A percentile compares a stretch with the other conserved stretches of the same genome.
These are phyloP conservation scores for Nephila pilipes DNA, from an alignment of 1,140 invertebrate genomes.

Conservation along the genomic window DNA sequence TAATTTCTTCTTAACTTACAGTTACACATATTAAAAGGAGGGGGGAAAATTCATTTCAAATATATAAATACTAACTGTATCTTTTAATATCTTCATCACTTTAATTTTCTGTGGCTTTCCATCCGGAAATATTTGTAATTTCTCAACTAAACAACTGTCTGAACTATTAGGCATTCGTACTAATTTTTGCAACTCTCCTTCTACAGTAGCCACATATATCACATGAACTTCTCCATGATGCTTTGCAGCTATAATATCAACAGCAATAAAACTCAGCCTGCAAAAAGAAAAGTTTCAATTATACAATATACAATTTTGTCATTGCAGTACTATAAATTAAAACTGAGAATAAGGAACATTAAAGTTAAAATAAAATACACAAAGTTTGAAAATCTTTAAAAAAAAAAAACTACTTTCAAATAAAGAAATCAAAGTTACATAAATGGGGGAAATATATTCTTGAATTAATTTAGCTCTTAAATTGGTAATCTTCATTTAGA, in stretches of 20 bases:
- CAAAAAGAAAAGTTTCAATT: background rate
- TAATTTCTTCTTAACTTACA: too few relatives aligned
- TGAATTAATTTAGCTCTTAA: too few relatives aligned
- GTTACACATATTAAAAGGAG: background rate
- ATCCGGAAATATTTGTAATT: constrained; percentile 87
- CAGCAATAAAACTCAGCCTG: constrained; percentile 82
- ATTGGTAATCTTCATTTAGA: too few relatives aligned
- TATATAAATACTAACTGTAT: constrained; percentile 84
- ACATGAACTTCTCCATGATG: constrained; percentile 84
- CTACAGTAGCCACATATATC: constrained; percentile 89
- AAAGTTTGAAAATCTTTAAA: too few relatives aligned
- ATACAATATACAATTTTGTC: background rate
- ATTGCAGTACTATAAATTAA: background rate
- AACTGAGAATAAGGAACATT: background rate
- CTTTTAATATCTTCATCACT: constrained; percentile 89
- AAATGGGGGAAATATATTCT: too few relatives aligned
- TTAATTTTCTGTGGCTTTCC: constrained; percentile 83
- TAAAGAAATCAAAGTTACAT: too few relatives aligned
- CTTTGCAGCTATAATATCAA: constrained; percentile 81
- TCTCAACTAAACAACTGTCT: constrained; percentile 91
- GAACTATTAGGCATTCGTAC: constrained; percentile 86
- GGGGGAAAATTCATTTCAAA: background rate
- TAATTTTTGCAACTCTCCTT: constrained; percentile 90
- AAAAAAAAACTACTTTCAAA: too few relatives aligned
- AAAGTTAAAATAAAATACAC: background rate